Base-by-base conservation (phyloP, 2,888 invertebrate species). In the Meghimatium bilineatum region DNA sequence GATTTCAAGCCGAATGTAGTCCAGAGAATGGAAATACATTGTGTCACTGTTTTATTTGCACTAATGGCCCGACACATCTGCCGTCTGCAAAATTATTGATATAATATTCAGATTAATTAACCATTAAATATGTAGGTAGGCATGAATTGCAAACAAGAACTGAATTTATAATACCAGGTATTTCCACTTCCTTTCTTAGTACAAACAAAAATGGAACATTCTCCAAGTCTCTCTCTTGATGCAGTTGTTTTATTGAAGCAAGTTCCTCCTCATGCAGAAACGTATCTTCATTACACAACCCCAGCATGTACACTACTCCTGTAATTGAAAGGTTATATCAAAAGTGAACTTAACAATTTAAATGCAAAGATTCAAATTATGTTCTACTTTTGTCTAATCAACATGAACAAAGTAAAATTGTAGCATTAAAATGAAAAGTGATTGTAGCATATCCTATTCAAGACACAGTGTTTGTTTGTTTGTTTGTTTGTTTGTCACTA, bases 231-330 rank as follows among this genome's bases (percentile, higher is more conserved):
- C 77, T 76, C 36, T 82, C 82, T n/a, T 77, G 67, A 14, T 77
- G 44, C 3, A 82, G 67, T 32, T 82, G 76, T 52, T 75, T 38
- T 34, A 82, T 32, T 29, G 36, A 10, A 20, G 29, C 34, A 49
- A 44, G 17, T 56, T 82, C 82, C 0, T 66, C 77, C 26, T 77
- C 69, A n/a, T 44, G n/a, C 52, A 82, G 32, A 36, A 69, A 69
- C 36, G 69, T 56, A 69, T 69, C 60, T 69, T 34, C 56, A 23
- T n/a, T 10, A 14, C 32, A 23, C 3, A 56, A 14, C 17, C 77
- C 69, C n/a, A 82, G 36, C 82, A 82, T 82, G 69, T 82, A 82
- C 23, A 82, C 75, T 12, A 82, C 71, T 23, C 77, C 82, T 82
- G 56, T n/a, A 77, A 36, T 8, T 8, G 14, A 75, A 23, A 49